These are phyloP conservation scores for Alloscopus bannaensis DNA, from an alignment of 2,888 invertebrate species.

Conservation along the genomic window DNA sequence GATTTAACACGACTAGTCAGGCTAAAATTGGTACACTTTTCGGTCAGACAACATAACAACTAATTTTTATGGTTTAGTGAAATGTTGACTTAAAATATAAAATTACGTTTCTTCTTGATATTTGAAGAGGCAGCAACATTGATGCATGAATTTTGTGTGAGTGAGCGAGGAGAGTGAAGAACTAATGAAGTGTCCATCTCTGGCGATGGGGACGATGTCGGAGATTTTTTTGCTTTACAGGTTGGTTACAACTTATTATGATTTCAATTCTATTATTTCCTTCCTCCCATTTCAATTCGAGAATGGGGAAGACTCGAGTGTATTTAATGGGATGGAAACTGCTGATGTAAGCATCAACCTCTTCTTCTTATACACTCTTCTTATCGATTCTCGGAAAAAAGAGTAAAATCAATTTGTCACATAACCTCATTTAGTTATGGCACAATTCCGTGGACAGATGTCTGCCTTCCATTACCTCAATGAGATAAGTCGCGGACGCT, in stretches of 20 bases:
- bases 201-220: background rate
- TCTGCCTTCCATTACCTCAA: conserved; percentile 19
- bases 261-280: conserved; percentile 47
- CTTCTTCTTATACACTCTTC: background rate
- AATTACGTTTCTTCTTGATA: too few species aligned
- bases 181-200: too few species aligned
- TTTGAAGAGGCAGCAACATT: too few species aligned
- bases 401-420: conserved; percentile 45
- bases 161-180: too few species aligned
- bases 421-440: conserved; percentile 40
- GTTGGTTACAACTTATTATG: conserved; percentile 31
- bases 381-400: conserved; percentile 16
- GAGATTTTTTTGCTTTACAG: conserved; percentile 3
- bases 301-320: conserved; percentile 42
- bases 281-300: conserved; percentile 17
- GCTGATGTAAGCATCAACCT: conserved; percentile 62
- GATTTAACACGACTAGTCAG: too few species aligned
- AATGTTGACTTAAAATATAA: too few species aligned
- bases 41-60: too few species aligned
- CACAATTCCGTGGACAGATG: conserved; percentile 24
- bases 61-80: too few species aligned
- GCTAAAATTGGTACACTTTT: too few species aligned
- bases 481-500: too few species aligned
- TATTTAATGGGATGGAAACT: conserved; percentile 65
- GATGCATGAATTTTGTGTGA: too few species aligned